Evolutionary conservation across 1,140 invertebrate genomes (phyloP), one percentile per base, ranked within the genome.

Genomic region (Drosophila funebris): DNA sequence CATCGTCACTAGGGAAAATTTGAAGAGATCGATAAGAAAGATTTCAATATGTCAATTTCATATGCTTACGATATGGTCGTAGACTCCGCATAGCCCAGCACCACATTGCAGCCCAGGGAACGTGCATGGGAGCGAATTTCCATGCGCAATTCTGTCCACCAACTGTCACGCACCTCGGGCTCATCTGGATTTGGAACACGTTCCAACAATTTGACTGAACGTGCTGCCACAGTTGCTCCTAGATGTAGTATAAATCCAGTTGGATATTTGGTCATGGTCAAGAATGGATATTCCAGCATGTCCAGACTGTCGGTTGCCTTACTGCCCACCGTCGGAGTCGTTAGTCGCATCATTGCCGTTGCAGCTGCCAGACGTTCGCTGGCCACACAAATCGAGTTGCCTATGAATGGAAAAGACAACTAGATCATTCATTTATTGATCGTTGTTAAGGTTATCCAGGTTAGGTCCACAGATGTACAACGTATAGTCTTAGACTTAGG

Each of bases 121-220:
- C 97, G 93, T 3, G 97, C 96, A 92, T 99, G 98, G 4, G 97
- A 97, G 2, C 97, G 93, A 60, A 99, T 96, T 94, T 99, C 98
- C 92, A 97, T 98, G 41, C 98, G 93, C 8, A 99, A 93, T 93
- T 99, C 98, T 0, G 96, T 97, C 98, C 98, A 99, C 98, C 98
- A 99, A 5, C 95, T 94, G 90, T 98, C 98, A 33, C 98, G 93
- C 0, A 96, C 95, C 89, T 98, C 97, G 1, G 96, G 96, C 89
- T 98, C 97, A 91, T 98, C 97, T 62, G 95, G 92, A 91, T 95
- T 96, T 11, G 94, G 94, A 37, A 97, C 96, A 67, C 96, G 93
- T 89, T 97, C 96, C 1, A 98, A 91, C 13, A 98, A 91, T 92
- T 98, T 98, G 0, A 98, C 97, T 29, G 97, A 97, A 67, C 96